Conservation (phyloP, 2,888 invertebrate genomes). For the Diachrysia chrysitis region DNA sequence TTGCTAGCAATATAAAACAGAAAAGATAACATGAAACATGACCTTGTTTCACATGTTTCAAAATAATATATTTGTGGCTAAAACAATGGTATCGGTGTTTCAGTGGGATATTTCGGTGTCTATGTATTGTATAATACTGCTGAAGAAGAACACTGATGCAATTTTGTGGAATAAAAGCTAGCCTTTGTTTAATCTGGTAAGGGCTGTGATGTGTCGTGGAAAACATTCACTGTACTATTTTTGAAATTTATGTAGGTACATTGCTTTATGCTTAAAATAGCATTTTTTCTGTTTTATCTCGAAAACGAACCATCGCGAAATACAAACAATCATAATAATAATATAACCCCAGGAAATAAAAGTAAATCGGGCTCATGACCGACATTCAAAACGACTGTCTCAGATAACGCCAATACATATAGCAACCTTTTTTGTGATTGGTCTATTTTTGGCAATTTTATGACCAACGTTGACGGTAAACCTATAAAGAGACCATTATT, state of each 20-base stretch:
- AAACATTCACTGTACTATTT: neutral
- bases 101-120: neutral
- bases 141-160: constrained; percentile 31
- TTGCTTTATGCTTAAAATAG: neutral
- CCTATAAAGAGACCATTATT: constrained; percentile 67
- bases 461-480: constrained; percentile 60
- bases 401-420: constrained; percentile 68
- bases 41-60: constrained; percentile 1
- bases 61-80: constrained; percentile 1
- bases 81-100: neutral
- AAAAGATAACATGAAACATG: neutral
- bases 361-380: constrained; percentile 73
- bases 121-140: constrained; percentile 8
- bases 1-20: constrained; percentile 1
- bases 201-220: constrained; percentile 11
- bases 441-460: constrained; percentile 67
- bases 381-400: constrained; percentile 71
- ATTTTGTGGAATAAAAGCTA: constrained; percentile 32
- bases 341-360: constrained; percentile 73
- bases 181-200: constrained; percentile 22
- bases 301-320: constrained; percentile 29
- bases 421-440: constrained; percentile 68
- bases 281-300: neutral
- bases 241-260: neutral
- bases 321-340: constrained; percentile 39